Evolutionary conservation across 2,888 invertebrate species (phyloP).

Genomic region (Lasiommata megera): DNA sequence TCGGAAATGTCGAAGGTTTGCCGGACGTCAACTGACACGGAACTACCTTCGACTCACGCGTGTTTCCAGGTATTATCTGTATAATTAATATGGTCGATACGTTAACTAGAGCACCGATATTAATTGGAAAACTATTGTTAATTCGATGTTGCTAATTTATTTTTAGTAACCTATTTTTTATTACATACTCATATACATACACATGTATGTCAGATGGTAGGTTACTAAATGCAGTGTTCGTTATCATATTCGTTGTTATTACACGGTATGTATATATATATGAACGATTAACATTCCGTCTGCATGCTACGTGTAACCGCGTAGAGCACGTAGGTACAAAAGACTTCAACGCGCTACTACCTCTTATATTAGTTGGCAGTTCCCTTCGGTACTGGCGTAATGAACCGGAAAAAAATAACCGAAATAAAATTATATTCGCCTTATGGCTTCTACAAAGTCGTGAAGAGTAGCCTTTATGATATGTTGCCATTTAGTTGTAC

Average conservation of each 20-base stretch:
- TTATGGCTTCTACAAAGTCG: no score
- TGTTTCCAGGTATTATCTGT: constrained; percentile 63
- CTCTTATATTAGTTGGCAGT: not conserved
- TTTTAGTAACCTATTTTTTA: constrained; percentile 2
- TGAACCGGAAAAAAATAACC: not conserved
- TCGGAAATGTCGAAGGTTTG: constrained; percentile 79
- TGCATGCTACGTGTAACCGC: constrained; percentile 1
- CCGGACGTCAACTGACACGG: constrained; percentile 76
- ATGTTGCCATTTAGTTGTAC: no score
- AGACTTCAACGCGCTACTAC: constrained; percentile 27
- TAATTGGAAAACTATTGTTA: constrained; percentile 11
- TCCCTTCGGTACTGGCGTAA: not conserved
- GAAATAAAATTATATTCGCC: no score
- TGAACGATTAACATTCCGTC: not conserved
- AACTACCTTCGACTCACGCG: constrained; percentile 71
- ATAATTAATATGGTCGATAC: constrained; percentile 33
- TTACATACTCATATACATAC: not conserved
- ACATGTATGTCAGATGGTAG: not conserved
- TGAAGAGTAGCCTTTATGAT: no score
- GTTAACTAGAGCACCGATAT: constrained; percentile 34
- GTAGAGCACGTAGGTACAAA: constrained; percentile 9
- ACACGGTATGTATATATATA: not conserved
- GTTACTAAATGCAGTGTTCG: not conserved
- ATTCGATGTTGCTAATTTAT: constrained; percentile 11
- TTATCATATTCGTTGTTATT: not conserved